Percentiles rank a stretch among this genome's conserved stretches.
phyloP scores from a whole-genome alignment of 2,113 vertebrate genomes.

The Cyanoderma ruficeps region DNA sequence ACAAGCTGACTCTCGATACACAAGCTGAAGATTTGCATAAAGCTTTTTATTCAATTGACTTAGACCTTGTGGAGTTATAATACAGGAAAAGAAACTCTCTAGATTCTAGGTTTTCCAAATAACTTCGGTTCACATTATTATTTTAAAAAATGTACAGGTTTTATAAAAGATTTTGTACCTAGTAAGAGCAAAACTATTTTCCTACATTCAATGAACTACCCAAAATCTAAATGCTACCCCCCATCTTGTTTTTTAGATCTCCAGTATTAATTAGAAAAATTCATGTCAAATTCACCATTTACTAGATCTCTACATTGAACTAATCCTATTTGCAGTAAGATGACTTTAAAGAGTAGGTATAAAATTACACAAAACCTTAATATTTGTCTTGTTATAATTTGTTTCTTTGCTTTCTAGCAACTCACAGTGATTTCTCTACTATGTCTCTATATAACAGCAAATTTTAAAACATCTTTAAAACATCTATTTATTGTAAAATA shows the following conservation, averaged over 20 bases:
- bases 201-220: background rate
- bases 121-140: background rate
- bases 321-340: background rate
- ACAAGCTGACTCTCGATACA: background rate
- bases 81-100: background rate
- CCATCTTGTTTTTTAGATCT: background rate
- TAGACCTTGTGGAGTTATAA: background rate
- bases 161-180: background rate
- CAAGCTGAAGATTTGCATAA: background rate
- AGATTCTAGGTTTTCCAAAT: background rate
- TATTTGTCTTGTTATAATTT: background rate
- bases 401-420: background rate
- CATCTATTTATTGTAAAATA: background rate
- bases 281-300: background rate
- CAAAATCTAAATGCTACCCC: background rate
- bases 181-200: background rate
- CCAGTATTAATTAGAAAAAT: background rate
- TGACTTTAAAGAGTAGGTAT: background rate
- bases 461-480: background rate
- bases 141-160: background rate
- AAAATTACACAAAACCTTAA: background rate
- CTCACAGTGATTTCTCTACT: rapidly evolving
- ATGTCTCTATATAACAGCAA: background rate
- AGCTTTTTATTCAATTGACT: background rate
- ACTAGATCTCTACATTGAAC: background rate